These are phyloP conservation scores for Enteromius unitaeniatus DNA, from an alignment of 2,797 vertebrate genomes.

Conservation along the genomic window DNA sequence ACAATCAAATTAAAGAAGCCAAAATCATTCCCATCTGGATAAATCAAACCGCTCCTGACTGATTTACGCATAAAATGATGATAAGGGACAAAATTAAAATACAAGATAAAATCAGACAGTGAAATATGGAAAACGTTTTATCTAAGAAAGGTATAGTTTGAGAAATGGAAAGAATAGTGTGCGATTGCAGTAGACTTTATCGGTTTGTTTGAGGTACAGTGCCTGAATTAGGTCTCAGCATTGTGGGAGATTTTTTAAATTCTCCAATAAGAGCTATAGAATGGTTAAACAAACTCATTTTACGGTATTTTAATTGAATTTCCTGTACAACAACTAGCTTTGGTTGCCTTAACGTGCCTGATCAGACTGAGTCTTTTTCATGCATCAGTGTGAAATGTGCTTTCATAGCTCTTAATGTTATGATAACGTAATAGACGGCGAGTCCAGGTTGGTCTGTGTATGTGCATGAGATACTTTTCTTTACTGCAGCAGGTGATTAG, in stretches of 20 bases:
- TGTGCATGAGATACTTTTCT: not conserved
- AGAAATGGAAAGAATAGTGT: not conserved
- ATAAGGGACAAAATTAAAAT: not conserved
- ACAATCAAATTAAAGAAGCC: not conserved
- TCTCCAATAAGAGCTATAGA: not conserved
- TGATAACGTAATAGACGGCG: not conserved
- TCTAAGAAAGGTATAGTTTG: not conserved
- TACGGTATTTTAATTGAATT: not conserved
- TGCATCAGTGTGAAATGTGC: not conserved
- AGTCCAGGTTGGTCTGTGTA: slow-evolving; percentile 6
- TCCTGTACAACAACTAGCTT: not conserved
- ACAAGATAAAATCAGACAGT: not conserved
- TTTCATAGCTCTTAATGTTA: slow-evolving; percentile 12
- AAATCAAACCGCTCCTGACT: not conserved
- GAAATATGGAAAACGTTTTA: not conserved
- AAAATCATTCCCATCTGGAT: not conserved
- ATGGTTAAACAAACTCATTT: not conserved
- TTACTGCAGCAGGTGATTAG: slow-evolving; percentile 17
- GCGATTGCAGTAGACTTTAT: not conserved
- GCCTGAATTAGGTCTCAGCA: not conserved
- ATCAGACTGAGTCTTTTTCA: not conserved
- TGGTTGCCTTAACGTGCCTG: not conserved
- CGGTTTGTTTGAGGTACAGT: not conserved
- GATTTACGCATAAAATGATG: not conserved
- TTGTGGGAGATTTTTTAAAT: not conserved